Base-by-base conservation (phyloP, 1,140 invertebrate genomes). In the Pinna nobilis region DNA sequence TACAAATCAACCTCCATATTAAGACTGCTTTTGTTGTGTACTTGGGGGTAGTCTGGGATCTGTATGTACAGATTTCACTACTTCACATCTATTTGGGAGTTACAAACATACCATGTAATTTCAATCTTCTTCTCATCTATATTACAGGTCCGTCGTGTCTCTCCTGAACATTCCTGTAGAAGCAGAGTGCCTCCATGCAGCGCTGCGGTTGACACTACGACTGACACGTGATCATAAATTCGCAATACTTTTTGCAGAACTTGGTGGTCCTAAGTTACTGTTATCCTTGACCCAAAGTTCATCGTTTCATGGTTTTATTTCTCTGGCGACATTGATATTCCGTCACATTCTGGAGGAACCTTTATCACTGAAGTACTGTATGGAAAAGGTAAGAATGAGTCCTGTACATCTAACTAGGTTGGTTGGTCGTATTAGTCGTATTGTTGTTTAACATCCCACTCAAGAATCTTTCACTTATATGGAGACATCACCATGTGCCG, bases 291-390 rank as follows among this genome's bases (percentile, higher is more conserved):
- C 92, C 30, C 92, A 95, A 82, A 90, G 91, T 1, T 93, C 92
- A 44, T 91, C 91, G 20, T 96, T 96, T 81, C 92, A 92, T 68
- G 95, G 95, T 3, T 95, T 95, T 82, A 91, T 93, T 4, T 94
- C 93, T 47, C 88, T 97, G 39, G 93, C 94, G 1, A 95, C 95
- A 0, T 90, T 97, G 3, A 88, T 97, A 3, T 93, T 97, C 75
- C 91, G 96, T 47, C 95, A 97, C 76, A 92, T 95, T 2, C 88
- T 97, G 4, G 96, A 97, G 87, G 95, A 96, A 44, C 93, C 93
- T 0, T 86, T 89, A 0, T 93, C 94, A 23, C 89, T 97, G 28
- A 90, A 92, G 74, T 91, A 94, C 72, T 93, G 95, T 3, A 96
- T 97, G 92, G 95, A 96, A 86, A 95, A 95, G 87, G 90, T 91